phyloP scores from a whole-genome alignment of 2,888 invertebrate species.

The Meganola albula region DNA sequence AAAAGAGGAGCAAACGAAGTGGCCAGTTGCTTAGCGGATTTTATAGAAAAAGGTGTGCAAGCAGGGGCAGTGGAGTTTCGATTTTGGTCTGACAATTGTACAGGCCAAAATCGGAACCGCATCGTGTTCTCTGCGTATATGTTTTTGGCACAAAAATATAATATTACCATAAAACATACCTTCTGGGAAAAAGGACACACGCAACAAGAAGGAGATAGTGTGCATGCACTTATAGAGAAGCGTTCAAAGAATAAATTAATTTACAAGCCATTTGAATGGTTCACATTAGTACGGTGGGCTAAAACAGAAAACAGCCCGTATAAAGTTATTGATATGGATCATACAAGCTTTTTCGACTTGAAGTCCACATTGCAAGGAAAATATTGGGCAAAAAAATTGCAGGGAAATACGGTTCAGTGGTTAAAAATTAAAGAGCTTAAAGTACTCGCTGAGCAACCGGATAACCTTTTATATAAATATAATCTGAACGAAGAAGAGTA shows the following conservation, averaged over 20 bases:
- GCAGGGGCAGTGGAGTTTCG: constrained; percentile 7
- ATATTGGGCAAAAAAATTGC: neutral
- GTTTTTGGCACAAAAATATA: constrained; percentile 7
- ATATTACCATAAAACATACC: constrained; percentile 11
- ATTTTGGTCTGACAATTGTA: constrained; percentile 6
- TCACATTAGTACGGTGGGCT: constrained; percentile 7
- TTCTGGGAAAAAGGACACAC: constrained; percentile 17
- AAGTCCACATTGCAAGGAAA: neutral
- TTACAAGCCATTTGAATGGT: constrained; percentile 7
- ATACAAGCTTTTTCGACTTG: neutral
- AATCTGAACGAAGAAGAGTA: neutral
- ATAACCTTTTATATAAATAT: neutral
- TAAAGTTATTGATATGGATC: neutral
- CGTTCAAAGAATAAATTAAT: constrained; percentile 1
- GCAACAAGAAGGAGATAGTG: constrained; percentile 15
- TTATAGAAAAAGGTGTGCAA: neutral
- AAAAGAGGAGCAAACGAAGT: neutral
- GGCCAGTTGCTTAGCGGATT: neutral
- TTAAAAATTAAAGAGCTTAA: neutral
- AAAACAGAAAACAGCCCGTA: constrained; percentile 3
- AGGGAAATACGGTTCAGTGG: neutral
- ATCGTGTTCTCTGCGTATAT: constrained; percentile 13
- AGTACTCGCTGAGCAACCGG: neutral
- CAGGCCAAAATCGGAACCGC: constrained; percentile 14
- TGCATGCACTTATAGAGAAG: constrained; percentile 15